phyloP scores from a whole-genome alignment of 2,797 vertebrate genomes.

The Girardinus metallicus region DNA sequence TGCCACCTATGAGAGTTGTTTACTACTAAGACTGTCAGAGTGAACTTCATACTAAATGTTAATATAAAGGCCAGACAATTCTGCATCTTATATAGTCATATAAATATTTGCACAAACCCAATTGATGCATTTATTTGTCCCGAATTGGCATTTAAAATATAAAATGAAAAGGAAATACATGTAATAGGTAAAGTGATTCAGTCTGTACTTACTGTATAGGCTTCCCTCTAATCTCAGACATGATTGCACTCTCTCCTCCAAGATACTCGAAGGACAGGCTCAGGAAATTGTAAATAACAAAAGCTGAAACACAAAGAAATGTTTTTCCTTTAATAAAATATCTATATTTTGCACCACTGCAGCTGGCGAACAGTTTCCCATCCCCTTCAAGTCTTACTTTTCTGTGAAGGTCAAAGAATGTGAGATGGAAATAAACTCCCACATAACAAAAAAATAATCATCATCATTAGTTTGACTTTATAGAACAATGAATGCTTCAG shows the following conservation, averaged over 20 bases:
- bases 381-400: slow-evolving; percentile 42
- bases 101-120: not conserved
- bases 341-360: not conserved
- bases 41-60: slow-evolving; percentile 7
- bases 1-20: slow-evolving; percentile 26
- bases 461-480: slow-evolving; percentile 68
- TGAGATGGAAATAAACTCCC: slow-evolving; percentile 27
- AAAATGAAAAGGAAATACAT: not conserved
- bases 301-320: slow-evolving; percentile 82
- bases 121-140: slow-evolving; percentile 1
- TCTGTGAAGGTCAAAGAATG: slow-evolving; percentile 54
- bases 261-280: slow-evolving; percentile 98
- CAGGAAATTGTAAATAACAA: slow-evolving; percentile 98
- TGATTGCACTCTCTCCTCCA: slow-evolving; percentile 95
- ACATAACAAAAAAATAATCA: slow-evolving; percentile 56
- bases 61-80: slow-evolving; percentile 10
- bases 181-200: not conserved
- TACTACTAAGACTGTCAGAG: slow-evolving; percentile 22
- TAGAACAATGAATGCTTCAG: slow-evolving; percentile 69
- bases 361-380: slow-evolving; percentile 21
- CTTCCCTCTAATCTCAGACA: slow-evolving; percentile 96
- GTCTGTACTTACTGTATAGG: slow-evolving; percentile 86
- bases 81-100: slow-evolving; percentile 20
- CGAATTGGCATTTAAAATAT: not conserved
- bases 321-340: not conserved